Percentiles rank a stretch among this genome's conserved stretches.
These are phyloP conservation scores for Bombus impatiens DNA, from an alignment of 1,140 invertebrate species.

Conservation along the genomic window DNA sequence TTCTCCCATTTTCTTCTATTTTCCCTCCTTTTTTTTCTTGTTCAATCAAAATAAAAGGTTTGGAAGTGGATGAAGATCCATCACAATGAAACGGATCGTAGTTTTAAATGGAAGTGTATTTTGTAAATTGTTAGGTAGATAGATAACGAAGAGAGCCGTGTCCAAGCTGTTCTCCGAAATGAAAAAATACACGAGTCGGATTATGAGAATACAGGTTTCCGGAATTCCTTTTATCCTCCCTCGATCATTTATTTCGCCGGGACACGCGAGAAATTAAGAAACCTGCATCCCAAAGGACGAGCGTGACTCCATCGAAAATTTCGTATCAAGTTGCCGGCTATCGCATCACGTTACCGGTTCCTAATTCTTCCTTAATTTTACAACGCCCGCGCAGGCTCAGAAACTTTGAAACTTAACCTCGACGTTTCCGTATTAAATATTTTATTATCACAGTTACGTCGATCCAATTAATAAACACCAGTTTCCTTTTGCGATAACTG, in stretches of 20 bases:
- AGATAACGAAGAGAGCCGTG: no score
- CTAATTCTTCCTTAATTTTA: constrained; percentile 25
- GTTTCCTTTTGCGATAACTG: no score
- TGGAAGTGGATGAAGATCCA: neutral
- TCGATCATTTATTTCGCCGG: neutral
- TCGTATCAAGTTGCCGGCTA: constrained; percentile 16
- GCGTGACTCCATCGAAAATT: constrained; percentile 10
- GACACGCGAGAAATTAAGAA: constrained; percentile 22
- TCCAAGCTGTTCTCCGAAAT: neutral
- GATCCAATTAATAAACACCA: no score
- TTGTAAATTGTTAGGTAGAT: no score
- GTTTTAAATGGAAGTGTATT: no score
- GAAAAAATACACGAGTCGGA: neutral
- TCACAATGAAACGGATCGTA: no score
- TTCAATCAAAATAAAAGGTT: neutral
- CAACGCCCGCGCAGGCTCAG: neutral
- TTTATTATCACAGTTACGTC: no score
- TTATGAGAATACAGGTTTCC: neutral
- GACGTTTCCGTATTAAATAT: no score
- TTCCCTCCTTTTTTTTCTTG: neutral
- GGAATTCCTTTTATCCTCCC: neutral
- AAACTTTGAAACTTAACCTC: neutral
- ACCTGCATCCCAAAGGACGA: neutral
- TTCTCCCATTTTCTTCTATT: neutral
- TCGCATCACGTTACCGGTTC: constrained; percentile 34